Evolutionary conservation across 2,888 invertebrate genomes (phyloP).

Genomic region (Cephus spinipes): DNA sequence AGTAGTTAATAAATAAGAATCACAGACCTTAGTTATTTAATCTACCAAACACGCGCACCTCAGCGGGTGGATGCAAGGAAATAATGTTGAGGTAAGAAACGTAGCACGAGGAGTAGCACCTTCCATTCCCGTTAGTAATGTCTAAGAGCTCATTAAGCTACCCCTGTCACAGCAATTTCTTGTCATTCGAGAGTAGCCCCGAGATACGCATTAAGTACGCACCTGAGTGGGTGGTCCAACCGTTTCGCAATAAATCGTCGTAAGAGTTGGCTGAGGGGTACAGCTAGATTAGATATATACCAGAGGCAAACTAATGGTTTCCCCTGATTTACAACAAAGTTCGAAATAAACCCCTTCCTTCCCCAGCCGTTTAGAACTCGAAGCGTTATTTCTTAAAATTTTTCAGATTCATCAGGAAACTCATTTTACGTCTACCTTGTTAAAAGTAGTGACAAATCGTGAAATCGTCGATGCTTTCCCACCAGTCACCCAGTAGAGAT

Average conservation of each 20-base stretch:
- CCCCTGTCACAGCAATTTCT: neutral
- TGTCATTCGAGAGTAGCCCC: neutral
- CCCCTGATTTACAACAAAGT: neutral
- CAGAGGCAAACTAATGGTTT: neutral
- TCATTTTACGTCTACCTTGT: neutral
- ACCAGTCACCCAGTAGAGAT: slow-evolving; percentile 3
- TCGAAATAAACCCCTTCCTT: neutral
- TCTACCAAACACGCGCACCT: too few species aligned
- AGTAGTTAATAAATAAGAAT: too few species aligned
- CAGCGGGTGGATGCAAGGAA: too few species aligned
- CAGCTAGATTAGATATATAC: neutral
- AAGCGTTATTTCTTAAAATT: neutral
- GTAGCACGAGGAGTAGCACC: too few species aligned
- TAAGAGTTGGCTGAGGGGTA: neutral
- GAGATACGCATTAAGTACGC: neutral
- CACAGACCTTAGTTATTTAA: too few species aligned
- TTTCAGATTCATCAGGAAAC: neutral
- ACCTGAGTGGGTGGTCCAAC: neutral
- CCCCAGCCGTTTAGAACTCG: neutral
- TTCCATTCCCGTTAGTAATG: too few species aligned
- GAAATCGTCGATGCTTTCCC: neutral
- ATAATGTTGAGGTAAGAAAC: too few species aligned
- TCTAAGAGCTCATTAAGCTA: neutral
- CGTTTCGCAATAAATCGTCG: neutral
- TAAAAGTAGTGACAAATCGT: neutral